Percentiles rank a stretch among this genome's conserved stretches.
phyloP scores from a whole-genome alignment of 2,113 vertebrate species.

The Aegotheles bennettii region DNA sequence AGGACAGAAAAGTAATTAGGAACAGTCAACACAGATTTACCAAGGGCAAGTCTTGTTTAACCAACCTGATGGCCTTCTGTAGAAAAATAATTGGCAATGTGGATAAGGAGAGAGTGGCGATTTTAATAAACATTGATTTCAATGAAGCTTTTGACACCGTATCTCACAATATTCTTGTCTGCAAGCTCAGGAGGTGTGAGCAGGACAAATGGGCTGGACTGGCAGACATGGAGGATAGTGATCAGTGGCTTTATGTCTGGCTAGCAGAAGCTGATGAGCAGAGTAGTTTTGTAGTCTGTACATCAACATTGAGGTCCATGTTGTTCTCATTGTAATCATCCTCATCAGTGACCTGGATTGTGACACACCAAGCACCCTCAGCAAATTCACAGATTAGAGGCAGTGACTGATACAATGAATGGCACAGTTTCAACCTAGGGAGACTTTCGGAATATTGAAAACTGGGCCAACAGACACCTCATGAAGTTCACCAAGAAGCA shows the following conservation, averaged over 20 bases:
- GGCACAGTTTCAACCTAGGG: not conserved
- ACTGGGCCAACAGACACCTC: not conserved
- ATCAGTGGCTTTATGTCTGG: not conserved
- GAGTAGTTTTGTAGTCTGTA: not conserved
- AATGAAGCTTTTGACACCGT: not conserved
- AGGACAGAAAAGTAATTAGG: not conserved
- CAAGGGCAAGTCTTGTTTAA: not conserved
- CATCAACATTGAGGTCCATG: not conserved
- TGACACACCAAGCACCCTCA: not conserved
- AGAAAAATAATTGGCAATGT: not conserved
- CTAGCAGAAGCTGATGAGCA: not conserved
- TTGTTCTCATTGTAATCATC: not conserved
- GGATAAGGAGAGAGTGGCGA: not conserved
- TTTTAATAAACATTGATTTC: not conserved
- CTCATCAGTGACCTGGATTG: not conserved
- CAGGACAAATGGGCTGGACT: not conserved
- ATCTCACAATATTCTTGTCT: not conserved
- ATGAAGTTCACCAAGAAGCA: not conserved
- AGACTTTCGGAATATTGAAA: not conserved
- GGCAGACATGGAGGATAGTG: not conserved
- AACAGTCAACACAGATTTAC: not conserved
- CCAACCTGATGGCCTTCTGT: not conserved
- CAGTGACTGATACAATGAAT: not conserved
- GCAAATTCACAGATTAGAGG: not conserved
- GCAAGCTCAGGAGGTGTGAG: not conserved